A percentile compares a stretch with the other conserved stretches of the same genome.
Evolutionary conservation across 1,140 invertebrate genomes (phyloP).

Genomic region (Spodoptera litura): DNA sequence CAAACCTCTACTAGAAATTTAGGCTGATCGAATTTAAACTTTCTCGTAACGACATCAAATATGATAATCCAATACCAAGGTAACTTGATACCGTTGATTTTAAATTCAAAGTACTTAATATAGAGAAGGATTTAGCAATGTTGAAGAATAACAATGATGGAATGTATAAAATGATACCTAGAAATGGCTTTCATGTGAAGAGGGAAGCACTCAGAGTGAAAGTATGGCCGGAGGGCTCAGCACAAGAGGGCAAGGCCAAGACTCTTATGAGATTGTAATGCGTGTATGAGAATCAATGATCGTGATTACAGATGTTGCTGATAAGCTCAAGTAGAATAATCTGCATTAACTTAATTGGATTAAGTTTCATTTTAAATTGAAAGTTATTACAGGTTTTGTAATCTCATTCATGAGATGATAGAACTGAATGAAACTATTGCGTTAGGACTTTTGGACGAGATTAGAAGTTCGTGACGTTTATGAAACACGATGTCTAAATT

Average conservation of each 20-base stretch:
- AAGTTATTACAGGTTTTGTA: no score
- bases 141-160: slow-evolving; percentile 28
- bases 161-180: slow-evolving; percentile 57
- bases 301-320: slow-evolving; percentile 3
- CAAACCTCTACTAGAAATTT: neutral
- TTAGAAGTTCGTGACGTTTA: no score
- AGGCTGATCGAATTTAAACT: neutral
- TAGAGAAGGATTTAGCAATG: neutral
- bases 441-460: no score
- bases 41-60: neutral
- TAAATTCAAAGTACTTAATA: neutral
- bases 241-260: slow-evolving; percentile 50
- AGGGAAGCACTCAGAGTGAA: slow-evolving; percentile 61
- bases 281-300: slow-evolving; percentile 8
- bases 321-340: neutral
- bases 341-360: neutral
- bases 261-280: slow-evolving; percentile 19
- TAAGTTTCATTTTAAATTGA: neutral
- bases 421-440: no score
- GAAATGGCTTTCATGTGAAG: slow-evolving; percentile 57
- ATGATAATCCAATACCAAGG: neutral
- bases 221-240: slow-evolving; percentile 64
- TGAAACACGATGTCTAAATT: no score
- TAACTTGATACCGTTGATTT: slow-evolving; percentile 2
- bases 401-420: no score